These are phyloP conservation scores for Leptocoma aspasia DNA, from an alignment of 2,113 vertebrate species.

Conservation along the genomic window DNA sequence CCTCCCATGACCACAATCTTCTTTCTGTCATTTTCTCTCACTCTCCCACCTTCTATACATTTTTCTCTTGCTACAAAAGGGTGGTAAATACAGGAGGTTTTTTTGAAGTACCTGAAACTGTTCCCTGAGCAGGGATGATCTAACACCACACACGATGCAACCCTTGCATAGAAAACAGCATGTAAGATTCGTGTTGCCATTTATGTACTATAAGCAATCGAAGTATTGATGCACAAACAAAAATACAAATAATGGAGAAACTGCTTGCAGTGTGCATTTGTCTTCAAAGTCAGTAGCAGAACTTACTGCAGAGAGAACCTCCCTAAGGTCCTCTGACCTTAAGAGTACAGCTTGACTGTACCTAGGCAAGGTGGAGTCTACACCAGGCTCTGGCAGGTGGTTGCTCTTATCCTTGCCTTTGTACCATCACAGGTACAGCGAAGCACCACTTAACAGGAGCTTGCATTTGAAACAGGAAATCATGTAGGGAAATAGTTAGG, in stretches of 20 bases:
- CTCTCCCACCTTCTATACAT: not conserved
- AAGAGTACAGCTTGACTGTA: not conserved
- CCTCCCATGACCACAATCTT: not conserved
- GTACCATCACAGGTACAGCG: not conserved
- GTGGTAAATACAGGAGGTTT: not conserved
- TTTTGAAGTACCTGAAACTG: not conserved
- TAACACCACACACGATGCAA: not conserved
- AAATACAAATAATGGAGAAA: not conserved
- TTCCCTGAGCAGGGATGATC: not conserved
- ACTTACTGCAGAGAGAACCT: not conserved
- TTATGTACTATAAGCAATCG: not conserved
- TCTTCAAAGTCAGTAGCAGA: not conserved
- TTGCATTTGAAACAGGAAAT: not conserved
- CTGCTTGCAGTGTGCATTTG: not conserved
- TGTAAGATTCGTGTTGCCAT: not conserved
- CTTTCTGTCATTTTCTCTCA: not conserved
- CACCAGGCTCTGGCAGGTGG: not conserved
- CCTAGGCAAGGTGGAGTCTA: not conserved
- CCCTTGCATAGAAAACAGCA: not conserved
- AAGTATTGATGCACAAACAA: not conserved
- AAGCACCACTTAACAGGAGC: not conserved
- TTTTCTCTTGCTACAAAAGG: not conserved
- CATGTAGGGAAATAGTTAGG: not conserved
- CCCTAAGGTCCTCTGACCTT: not conserved
- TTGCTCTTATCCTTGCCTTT: not conserved